These are phyloP conservation scores for Equus przewalskii DNA, from an alignment of 2,113 vertebrate species.

Conservation along the genomic window DNA sequence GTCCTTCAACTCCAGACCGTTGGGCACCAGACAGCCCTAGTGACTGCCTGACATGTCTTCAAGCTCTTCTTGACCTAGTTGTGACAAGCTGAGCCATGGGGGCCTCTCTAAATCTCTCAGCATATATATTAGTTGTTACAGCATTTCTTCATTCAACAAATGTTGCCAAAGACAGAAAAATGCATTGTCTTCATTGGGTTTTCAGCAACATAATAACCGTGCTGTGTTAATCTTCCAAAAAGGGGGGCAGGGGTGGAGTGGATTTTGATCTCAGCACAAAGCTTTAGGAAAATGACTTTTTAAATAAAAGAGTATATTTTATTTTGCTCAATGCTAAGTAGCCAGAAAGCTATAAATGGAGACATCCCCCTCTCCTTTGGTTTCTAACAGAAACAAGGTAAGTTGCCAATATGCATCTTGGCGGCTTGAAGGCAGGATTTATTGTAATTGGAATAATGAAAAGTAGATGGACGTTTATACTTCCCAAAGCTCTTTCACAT, in stretches of 20 bases:
- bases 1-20: neutral
- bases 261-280: slow-evolving; percentile 66
- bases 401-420: slow-evolving; percentile 25
- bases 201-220: slow-evolving; percentile 15
- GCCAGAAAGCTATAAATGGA: slow-evolving; percentile 50
- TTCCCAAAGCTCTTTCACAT: neutral
- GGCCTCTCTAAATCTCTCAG: neutral
- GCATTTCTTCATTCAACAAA: slow-evolving; percentile 16
- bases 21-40: neutral
- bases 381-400: slow-evolving; percentile 70
- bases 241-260: neutral
- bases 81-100: neutral
- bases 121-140: neutral
- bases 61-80: neutral
- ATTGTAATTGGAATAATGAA: neutral
- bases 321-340: slow-evolving; percentile 74
- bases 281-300: slow-evolving; percentile 73
- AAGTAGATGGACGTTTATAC: neutral
- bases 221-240: neutral
- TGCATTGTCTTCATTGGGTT: neutral
- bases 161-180: neutral
- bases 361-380: neutral
- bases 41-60: neutral
- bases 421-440: slow-evolving; percentile 15
- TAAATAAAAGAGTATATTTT: slow-evolving; percentile 76